A percentile compares a stretch with the other conserved stretches of the same genome.
phyloP scores from a whole-genome alignment of 2,113 vertebrate species.

The Eulemur rufifrons region DNA sequence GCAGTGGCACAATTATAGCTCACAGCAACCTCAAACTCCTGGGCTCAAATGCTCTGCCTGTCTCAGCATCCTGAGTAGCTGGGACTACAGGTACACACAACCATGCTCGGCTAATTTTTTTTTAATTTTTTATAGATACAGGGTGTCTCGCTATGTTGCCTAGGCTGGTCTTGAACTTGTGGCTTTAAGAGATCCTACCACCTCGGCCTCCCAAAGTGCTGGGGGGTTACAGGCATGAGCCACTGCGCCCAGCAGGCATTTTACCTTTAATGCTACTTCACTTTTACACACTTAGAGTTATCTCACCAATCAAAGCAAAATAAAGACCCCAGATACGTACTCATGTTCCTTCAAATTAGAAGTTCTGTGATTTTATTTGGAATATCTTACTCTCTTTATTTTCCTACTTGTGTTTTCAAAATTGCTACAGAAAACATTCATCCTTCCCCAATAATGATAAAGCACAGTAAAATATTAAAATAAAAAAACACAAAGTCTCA shows the following conservation, averaged over 20 bases:
- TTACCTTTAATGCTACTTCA: background rate
- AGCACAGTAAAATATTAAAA: constrained; percentile 20
- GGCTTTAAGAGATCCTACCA: no score
- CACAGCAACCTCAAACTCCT: no score
- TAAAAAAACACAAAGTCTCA: constrained; percentile 31
- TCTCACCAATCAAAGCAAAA: background rate
- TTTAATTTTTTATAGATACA: no score
- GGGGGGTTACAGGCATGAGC: no score
- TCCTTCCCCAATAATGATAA: constrained; percentile 9
- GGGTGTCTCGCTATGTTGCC: no score
- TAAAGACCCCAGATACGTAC: background rate
- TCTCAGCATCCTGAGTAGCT: no score
- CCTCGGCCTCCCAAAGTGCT: no score
- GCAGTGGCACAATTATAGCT: no score
- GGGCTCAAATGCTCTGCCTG: no score
- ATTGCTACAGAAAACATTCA: background rate
- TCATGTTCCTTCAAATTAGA: constrained; percentile 19
- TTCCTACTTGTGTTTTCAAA: background rate
- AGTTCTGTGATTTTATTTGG: background rate
- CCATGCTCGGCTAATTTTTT: no score
- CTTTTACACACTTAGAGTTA: background rate
- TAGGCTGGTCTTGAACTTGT: no score
- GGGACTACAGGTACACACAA: no score
- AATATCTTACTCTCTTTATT: background rate
- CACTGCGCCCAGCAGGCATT: background rate